A percentile compares a stretch with the other conserved stretches of the same genome.
Evolutionary conservation across 2,113 vertebrate genomes (phyloP).

Genomic region (Hystrix brachyura): DNA sequence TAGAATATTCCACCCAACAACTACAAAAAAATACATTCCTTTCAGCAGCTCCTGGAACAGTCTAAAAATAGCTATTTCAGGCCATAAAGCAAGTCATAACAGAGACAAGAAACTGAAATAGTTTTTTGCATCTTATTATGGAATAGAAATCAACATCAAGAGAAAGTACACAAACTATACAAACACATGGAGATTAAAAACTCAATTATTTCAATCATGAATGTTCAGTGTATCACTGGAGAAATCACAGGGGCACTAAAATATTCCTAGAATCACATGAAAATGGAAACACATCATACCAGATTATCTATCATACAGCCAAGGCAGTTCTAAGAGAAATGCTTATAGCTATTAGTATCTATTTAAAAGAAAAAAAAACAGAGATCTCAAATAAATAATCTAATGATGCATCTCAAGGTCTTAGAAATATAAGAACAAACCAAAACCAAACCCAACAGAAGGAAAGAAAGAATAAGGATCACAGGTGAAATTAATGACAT

Average conservation of each 20-base stretch:
- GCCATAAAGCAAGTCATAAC: background rate
- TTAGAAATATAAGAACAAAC: background rate
- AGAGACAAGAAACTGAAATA: background rate
- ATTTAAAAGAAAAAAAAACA: background rate
- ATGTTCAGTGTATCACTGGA: background rate
- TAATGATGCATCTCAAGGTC: background rate
- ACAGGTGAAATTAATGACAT: background rate
- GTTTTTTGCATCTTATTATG: background rate
- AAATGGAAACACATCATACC: background rate
- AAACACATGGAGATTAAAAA: background rate
- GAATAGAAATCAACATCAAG: background rate
- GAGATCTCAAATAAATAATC: background rate
- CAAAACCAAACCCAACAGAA: background rate
- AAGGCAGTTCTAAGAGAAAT: background rate
- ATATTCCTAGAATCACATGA: background rate
- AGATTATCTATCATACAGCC: background rate
- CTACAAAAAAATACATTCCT: background rate
- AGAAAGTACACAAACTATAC: background rate
- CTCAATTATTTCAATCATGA: background rate
- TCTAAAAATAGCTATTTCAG: background rate
- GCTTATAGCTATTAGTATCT: background rate
- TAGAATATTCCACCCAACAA: background rate
- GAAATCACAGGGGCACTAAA: background rate
- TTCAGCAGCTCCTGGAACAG: background rate
- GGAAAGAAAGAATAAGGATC: background rate